Conservation (phyloP, 1,140 invertebrate genomes). For the Chelonus insularis region DNA sequence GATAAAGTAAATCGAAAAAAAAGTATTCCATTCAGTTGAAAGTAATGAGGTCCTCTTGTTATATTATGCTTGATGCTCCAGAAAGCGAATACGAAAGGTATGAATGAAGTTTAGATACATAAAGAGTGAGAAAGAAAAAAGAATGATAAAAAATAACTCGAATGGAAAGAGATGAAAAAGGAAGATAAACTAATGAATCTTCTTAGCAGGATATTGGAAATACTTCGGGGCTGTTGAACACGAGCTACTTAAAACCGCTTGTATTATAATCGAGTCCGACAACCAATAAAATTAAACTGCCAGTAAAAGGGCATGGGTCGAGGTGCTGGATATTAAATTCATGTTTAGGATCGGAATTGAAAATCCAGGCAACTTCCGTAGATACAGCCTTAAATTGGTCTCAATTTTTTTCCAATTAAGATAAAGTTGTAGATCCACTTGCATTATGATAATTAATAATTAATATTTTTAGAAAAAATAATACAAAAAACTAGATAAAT, state of each 20-base stretch:
- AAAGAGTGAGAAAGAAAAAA: constrained; percentile 1
- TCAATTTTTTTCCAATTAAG: too few species aligned
- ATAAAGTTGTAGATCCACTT: too few species aligned
- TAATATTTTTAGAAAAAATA: too few species aligned
- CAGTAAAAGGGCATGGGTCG: too few species aligned
- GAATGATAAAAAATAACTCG: constrained; percentile 8
- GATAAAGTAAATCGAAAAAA: constrained; percentile 14
- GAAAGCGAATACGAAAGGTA: constrained; percentile 32
- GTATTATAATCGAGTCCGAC: constrained; percentile 54
- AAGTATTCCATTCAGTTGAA: constrained; percentile 46
- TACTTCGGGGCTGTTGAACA: constrained; percentile 56
- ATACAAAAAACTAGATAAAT: too few species aligned
- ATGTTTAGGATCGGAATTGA: too few species aligned
- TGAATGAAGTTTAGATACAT: constrained; percentile 48
- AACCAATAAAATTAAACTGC: constrained; percentile 39
- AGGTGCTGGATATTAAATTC: background rate
- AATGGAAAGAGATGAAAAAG: constrained; percentile 25
- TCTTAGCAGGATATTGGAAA: constrained; percentile 59
- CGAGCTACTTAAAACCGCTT: constrained; percentile 47
- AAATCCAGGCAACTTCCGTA: too few species aligned
- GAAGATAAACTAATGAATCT: constrained; percentile 41
- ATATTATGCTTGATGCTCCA: constrained; percentile 20
- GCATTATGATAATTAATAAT: too few species aligned
- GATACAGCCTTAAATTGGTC: too few species aligned
- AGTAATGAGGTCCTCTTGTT: constrained; percentile 53